phyloP scores from a whole-genome alignment of 37 sponge, comb jelly and placozoan species.

The Spongia lamella region DNA sequence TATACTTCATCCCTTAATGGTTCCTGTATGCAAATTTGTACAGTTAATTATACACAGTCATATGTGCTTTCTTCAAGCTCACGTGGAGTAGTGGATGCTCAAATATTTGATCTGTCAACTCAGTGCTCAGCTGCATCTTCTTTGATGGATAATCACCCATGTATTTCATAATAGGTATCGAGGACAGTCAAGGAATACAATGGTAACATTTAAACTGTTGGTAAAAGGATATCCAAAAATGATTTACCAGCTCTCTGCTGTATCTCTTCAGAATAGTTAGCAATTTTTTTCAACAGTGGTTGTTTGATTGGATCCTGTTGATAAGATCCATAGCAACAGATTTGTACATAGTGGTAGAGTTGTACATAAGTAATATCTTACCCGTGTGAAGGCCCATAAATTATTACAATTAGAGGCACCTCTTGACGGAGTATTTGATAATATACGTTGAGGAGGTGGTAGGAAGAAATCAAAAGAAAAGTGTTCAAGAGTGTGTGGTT shows the following conservation, averaged over 20 bases:
- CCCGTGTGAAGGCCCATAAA: conserved; percentile 74
- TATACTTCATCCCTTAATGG: conserved; percentile 85
- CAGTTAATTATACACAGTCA: not conserved
- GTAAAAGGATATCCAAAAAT: conserved; percentile 87
- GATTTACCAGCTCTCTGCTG: conserved; percentile 59
- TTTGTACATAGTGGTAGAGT: too few species aligned
- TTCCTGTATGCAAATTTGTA: conserved; percentile 43
- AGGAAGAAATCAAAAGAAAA: conserved; percentile 78
- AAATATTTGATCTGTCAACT: conserved; percentile 87
- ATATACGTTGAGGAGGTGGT: conserved; percentile 66
- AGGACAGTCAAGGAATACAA: not conserved
- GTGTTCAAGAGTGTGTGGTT: conserved; percentile 74
- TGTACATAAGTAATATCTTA: conserved; percentile 5
- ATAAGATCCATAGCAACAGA: too few species aligned
- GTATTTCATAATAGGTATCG: conserved; percentile 91
- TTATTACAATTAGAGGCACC: too few species aligned
- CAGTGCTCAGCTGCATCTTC: conserved; percentile 80
- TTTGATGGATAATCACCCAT: conserved; percentile 94
- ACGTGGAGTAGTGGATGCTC: conserved; percentile 84
- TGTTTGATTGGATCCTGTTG: conserved; percentile 84
- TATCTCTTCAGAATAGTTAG: conserved; percentile 69
- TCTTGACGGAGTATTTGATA: conserved; percentile 62
- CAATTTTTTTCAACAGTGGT: conserved; percentile 84
- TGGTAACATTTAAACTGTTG: not conserved
- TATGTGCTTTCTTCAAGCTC: too few species aligned